Conservation (phyloP, 2,888 invertebrate species). For the Nematopogon swammerdamellus region DNA sequence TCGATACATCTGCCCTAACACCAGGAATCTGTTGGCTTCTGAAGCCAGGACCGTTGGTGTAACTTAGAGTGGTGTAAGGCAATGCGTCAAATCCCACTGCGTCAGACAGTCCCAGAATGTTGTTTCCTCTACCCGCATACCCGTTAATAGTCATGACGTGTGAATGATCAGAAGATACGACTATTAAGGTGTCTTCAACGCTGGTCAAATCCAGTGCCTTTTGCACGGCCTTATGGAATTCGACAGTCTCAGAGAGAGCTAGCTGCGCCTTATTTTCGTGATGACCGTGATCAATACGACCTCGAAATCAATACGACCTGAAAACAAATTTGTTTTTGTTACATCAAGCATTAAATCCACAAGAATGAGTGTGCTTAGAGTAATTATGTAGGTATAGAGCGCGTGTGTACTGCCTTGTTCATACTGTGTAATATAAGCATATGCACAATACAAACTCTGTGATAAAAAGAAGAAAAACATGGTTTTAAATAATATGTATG, state of each 20-base stretch:
- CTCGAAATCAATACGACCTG: too few relatives aligned
- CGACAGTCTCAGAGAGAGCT: constrained; percentile 66
- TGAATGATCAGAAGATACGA: constrained; percentile 76
- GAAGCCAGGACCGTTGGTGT: constrained; percentile 63
- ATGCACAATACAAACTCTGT: too few relatives aligned
- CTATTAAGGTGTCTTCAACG: constrained; percentile 67
- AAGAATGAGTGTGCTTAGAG: too few relatives aligned
- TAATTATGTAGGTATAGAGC: too few relatives aligned
- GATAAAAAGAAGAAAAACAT: too few relatives aligned
- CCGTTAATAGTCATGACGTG: constrained; percentile 69
- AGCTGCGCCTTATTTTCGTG: constrained; percentile 55
- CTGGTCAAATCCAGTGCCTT: constrained; percentile 49
- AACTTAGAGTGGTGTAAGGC: constrained; percentile 60
- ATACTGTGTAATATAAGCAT: too few relatives aligned
- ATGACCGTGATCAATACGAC: constrained; percentile 66
- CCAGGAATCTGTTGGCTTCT: constrained; percentile 26
- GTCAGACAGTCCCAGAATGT: constrained; percentile 34
- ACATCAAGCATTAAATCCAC: too few relatives aligned
- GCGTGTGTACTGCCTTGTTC: too few relatives aligned
- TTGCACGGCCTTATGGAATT: constrained; percentile 58
- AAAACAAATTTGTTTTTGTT: too few relatives aligned
- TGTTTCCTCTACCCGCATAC: constrained; percentile 56
- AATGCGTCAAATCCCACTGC: constrained; percentile 40
- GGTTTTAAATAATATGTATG: too few relatives aligned
- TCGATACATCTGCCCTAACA: constrained; percentile 40